Conservation (phyloP, 37 sponge, comb jelly and placozoan genomes). For the Halichondria panicea region DNA sequence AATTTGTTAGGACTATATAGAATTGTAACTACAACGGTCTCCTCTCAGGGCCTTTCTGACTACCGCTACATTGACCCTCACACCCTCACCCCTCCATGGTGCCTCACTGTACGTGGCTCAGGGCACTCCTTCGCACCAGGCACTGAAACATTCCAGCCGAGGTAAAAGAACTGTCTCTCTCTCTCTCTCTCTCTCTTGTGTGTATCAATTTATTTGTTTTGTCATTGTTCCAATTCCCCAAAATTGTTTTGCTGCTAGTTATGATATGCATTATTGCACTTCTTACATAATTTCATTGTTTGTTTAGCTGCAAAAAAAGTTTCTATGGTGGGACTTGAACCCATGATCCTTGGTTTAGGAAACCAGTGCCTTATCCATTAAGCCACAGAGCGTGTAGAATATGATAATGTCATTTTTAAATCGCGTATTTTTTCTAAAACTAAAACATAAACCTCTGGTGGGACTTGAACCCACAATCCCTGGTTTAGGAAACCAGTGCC, state of each 20-base stretch:
- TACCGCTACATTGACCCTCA: constrained; percentile 20
- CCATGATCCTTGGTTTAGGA: constrained; percentile 51
- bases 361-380: constrained; percentile 38
- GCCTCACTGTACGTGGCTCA: constrained; percentile 53
- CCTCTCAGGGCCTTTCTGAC: constrained; percentile 26
- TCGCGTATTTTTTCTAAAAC: no score
- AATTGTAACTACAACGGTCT: constrained; percentile 8
- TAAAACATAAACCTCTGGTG: no score
- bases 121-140: constrained; percentile 81
- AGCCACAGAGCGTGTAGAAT: constrained; percentile 32
- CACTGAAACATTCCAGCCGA: constrained; percentile 68
- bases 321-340: constrained; percentile 41
- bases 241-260: no score
- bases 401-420: no score
- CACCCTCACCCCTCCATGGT: constrained; percentile 82
- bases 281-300: no score
- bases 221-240: not conserved
- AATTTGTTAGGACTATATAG: not conserved
- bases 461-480: constrained; percentile 52
- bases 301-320: no score
- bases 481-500: constrained; percentile 48
- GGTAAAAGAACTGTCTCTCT: not conserved
- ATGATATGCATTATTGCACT: no score
- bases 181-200: not conserved
- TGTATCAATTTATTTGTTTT: not conserved